Evolutionary conservation across 2,888 invertebrate species (phyloP), one percentile per base, ranked within the genome.

Genomic region (Synanthedon tipuliformis): DNA sequence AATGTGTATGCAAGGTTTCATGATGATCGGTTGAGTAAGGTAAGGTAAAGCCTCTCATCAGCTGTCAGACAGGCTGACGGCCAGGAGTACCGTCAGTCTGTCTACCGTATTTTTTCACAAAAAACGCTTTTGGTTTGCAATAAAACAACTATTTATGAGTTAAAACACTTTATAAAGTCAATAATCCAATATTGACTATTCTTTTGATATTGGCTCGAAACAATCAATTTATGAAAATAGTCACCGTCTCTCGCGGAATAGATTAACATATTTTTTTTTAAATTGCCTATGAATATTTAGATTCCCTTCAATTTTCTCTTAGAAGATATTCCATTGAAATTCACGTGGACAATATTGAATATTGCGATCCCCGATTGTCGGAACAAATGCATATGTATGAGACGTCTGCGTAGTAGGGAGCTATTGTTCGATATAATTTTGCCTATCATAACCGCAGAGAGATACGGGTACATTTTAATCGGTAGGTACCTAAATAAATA

Each of bases 161-260:
- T 34, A 50, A 40, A 50, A 16, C 34, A 16, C 34, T 50, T 50
- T 34, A 59, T 61, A 62, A 66, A 72, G 65, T 69, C 63, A 64
- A 68, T 75, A 72, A 75, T 73, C 70, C 66, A 68, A 69, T 73
- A 69, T 68, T 65, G 56, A 70, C 65, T 66, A 76, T 76, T 75
- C 75, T 71, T 79, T 78, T 75, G 75, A 76, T 81, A 81, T 78
- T 72, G 73, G 68, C 66, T 64, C 62, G 65, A 70, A 72, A 73
- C 76, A 80, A 81, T 81, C 78, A 81, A 79, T 79, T 82, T 81
- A 78, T 78, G 77, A 79, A 81, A 81, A 81, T 78, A 73, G 76
- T 76, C 76, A 61, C 67, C 62, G 62, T 72, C 70, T 68, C 69
- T 66, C 65, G 61, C 64, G 64, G 78, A 77, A 80, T 76, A 79